Conservation (phyloP, 2,888 invertebrate species). For the Halictus ligatus region DNA sequence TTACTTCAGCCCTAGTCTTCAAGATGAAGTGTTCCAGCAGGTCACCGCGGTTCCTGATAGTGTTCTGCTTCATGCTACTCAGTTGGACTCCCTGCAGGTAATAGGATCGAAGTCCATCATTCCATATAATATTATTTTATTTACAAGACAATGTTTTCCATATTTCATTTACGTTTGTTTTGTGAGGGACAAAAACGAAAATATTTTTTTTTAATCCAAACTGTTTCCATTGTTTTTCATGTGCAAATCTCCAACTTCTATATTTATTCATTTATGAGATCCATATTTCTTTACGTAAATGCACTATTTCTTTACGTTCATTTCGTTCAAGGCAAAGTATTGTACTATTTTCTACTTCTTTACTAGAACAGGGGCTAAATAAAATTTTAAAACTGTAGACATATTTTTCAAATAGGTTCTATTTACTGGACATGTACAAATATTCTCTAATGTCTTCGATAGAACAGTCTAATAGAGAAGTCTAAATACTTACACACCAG, state of each 20-base stretch:
- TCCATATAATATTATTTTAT: not conserved
- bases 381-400: too few relatives aligned
- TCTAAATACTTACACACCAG: too few relatives aligned
- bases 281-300: not conserved
- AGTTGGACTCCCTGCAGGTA: conserved; percentile 85
- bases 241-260: not conserved
- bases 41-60: conserved; percentile 87
- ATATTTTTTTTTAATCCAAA: not conserved
- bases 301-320: too few relatives aligned
- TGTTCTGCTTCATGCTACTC: conserved; percentile 89
- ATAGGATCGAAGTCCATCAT: not conserved
- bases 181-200: not conserved
- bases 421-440: not conserved
- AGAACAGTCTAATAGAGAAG: too few relatives aligned
- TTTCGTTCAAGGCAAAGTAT: not conserved
- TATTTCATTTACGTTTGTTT: too few relatives aligned
- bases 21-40: conserved; percentile 92
- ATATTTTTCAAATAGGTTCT: too few relatives aligned
- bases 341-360: not conserved
- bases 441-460: not conserved
- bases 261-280: not conserved
- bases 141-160: not conserved
- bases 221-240: not conserved
- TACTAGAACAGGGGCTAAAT: not conserved
- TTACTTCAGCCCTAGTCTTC: conserved; percentile 84